phyloP scores from a whole-genome alignment of 2,113 vertebrate genomes.

The Puffinus mauretanicus region DNA sequence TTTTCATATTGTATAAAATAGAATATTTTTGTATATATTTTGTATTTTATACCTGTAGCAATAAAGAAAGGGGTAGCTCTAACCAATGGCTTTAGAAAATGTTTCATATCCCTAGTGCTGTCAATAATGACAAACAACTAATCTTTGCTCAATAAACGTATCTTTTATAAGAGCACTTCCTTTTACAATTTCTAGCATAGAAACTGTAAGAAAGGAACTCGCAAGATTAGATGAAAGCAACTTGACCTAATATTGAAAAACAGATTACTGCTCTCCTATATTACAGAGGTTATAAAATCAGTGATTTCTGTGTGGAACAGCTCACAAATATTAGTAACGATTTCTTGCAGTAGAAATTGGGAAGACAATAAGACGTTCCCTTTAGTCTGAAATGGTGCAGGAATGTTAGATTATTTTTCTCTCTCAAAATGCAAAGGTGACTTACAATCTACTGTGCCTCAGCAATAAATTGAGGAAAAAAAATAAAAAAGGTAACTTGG shows the following conservation, averaged over 20 bases:
- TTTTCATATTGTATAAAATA: background rate
- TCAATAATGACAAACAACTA: slow-evolving; percentile 39
- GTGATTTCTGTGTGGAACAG: background rate
- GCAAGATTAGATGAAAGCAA: slow-evolving; percentile 32
- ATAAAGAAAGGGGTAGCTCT: background rate
- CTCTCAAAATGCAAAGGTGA: slow-evolving; percentile 30
- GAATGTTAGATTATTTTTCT: background rate
- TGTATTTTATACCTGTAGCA: background rate
- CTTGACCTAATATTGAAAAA: slow-evolving; percentile 56
- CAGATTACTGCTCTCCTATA: slow-evolving; percentile 35
- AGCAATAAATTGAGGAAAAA: slow-evolving; percentile 28
- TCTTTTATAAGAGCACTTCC: slow-evolving; percentile 2
- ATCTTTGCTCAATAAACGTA: slow-evolving; percentile 28
- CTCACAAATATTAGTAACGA: slow-evolving; percentile 25
- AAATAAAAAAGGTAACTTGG: background rate
- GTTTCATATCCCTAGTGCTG: background rate
- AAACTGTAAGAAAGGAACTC: slow-evolving; percentile 12
- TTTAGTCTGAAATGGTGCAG: background rate
- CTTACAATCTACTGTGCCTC: slow-evolving; percentile 16
- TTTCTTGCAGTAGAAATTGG: slow-evolving; percentile 4
- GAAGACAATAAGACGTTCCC: slow-evolving; percentile 15
- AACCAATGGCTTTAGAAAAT: slow-evolving; percentile 27
- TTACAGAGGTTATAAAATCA: slow-evolving; percentile 39
- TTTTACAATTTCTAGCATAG: slow-evolving; percentile 15
- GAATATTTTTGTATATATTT: background rate